Evolutionary conservation across 1,140 invertebrate genomes (phyloP).

Genomic region (Trinorchestia longiramus): DNA sequence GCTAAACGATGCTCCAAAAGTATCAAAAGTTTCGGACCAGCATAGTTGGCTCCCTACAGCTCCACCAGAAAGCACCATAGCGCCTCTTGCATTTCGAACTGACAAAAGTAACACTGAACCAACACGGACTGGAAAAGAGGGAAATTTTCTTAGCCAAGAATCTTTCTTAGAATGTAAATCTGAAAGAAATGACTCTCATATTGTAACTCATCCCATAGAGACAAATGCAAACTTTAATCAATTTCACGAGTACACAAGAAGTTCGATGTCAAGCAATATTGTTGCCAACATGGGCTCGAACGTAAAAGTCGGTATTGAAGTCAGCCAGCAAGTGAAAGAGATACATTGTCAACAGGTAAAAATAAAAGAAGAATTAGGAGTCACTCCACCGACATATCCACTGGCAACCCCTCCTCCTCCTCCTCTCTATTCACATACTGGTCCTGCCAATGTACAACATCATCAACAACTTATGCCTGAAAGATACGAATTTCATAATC

Average conservation of each 20-base stretch:
- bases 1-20: neutral
- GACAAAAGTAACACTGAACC: neutral
- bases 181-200: constrained; percentile 18
- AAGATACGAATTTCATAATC: constrained; percentile 20
- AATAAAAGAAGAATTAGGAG: constrained; percentile 12
- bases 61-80: neutral
- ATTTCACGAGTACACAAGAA: constrained; percentile 14
- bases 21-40: neutral
- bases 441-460: neutral
- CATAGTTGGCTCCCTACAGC: neutral
- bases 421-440: constrained; percentile 5
- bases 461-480: constrained; percentile 18
- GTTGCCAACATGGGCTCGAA: neutral
- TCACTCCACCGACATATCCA: constrained; percentile 13
- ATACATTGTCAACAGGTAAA: constrained; percentile 24
- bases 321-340: constrained; percentile 22
- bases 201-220: neutral
- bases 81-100: neutral
- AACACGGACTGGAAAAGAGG: neutral
- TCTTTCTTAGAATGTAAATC: constrained; percentile 17
- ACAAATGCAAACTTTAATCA: neutral
- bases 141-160: neutral
- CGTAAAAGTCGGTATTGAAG: neutral
- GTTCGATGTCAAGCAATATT: neutral
- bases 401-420: neutral